Percentiles rank a stretch among this genome's conserved stretches.
Evolutionary conservation across 2,888 invertebrate species (phyloP).

Genomic region (Celastrina argiolus): DNA sequence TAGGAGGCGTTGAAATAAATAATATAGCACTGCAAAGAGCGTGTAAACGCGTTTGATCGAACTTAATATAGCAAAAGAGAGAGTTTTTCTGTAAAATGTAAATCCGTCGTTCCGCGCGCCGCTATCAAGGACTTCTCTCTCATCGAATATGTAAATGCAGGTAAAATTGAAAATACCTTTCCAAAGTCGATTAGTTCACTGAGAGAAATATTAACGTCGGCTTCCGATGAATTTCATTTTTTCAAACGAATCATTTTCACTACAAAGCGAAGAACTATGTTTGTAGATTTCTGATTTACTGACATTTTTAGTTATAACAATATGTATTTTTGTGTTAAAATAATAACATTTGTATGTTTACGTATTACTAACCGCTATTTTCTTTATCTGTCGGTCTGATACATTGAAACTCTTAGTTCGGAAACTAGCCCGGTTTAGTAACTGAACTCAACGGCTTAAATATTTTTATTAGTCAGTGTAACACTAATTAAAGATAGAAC

Average conservation of each 20-base stretch:
- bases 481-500: no score
- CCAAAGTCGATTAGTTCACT: conserved; percentile 38
- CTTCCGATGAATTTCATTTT: background rate
- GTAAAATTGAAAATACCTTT: conserved; percentile 65
- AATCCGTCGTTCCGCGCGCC: conserved; percentile 44
- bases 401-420: no score
- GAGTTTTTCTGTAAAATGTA: conserved; percentile 45
- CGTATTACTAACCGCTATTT: no score
- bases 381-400: no score
- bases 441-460: no score
- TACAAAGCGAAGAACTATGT: background rate
- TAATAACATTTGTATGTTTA: no score
- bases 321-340: no score
- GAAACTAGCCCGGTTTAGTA: no score
- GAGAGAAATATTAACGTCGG: conserved; percentile 28
- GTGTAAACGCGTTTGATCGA: conserved; percentile 23
- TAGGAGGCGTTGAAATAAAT: background rate
- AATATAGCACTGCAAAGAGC: background rate
- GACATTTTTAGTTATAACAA: no score
- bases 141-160: conserved; percentile 65
- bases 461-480: no score
- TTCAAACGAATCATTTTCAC: background rate
- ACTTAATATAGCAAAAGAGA: conserved; percentile 31
- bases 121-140: conserved; percentile 49
- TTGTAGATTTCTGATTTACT: no score